phyloP scores from a whole-genome alignment of 1,140 invertebrate genomes.

The Rhopalosiphum maidis region DNA sequence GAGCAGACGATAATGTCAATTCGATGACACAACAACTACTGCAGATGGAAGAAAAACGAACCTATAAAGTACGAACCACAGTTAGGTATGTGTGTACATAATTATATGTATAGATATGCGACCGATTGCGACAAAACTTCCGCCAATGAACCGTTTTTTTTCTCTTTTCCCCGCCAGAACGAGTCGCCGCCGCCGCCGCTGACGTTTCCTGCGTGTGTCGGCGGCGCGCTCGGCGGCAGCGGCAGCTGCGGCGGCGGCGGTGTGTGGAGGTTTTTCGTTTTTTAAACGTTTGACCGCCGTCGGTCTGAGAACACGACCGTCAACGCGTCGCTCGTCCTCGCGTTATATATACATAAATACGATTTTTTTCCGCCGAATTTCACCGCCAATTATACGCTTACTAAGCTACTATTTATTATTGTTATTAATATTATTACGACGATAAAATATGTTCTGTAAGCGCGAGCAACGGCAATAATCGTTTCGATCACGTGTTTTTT shows the following conservation, averaged over 20 bases:
- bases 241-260: not conserved
- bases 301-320: slow-evolving; percentile 6
- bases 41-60: not conserved
- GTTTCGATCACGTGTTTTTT: not conserved
- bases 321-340: not conserved
- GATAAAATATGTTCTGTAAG: not conserved
- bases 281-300: slow-evolving; percentile 49
- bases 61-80: not conserved
- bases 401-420: not conserved
- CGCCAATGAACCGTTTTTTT: not conserved
- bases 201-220: slow-evolving; percentile 22
- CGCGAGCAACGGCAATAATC: not conserved
- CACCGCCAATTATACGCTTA: not conserved
- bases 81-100: not conserved
- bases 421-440: not conserved
- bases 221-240: not conserved
- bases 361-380: not conserved
- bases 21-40: not conserved
- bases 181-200: not conserved
- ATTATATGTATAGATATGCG: not conserved
- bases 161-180: not conserved
- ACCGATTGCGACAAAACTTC: not conserved
- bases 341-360: no score
- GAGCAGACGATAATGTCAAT: not conserved
- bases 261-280: not conserved